Evolutionary conservation across 2,888 invertebrate species (phyloP).

Genomic region (Trachelus stipa): DNA sequence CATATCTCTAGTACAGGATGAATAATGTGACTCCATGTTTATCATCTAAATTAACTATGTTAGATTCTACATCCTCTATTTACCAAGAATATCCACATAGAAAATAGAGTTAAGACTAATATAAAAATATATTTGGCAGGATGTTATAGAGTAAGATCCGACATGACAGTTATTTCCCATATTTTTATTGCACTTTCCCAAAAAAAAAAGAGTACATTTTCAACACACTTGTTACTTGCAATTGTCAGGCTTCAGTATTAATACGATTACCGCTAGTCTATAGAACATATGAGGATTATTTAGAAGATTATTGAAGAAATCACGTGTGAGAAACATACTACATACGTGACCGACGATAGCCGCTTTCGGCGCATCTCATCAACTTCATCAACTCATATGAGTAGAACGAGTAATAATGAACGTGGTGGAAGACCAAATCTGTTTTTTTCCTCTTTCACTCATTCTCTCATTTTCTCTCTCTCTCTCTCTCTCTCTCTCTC

Average conservation of each 20-base stretch:
- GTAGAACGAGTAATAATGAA: not conserved
- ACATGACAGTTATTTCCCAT: conserved; percentile 34
- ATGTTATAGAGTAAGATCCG: not conserved
- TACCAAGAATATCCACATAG: too few species aligned
- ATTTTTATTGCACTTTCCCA: conserved; percentile 63
- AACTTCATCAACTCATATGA: not conserved
- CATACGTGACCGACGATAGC: not conserved
- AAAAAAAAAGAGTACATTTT: conserved; percentile 49
- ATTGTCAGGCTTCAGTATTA: not conserved
- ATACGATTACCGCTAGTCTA: not conserved
- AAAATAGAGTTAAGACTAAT: not conserved
- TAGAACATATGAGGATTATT: not conserved
- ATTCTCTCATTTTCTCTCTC: too few species aligned
- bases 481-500: too few species aligned
- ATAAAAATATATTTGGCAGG: not conserved
- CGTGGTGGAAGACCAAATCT: conserved; percentile 38
- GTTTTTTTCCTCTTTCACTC: too few species aligned
- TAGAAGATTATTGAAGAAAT: not conserved
- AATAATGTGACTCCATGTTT: not conserved
- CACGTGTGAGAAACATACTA: not conserved
- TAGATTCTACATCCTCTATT: too few species aligned
- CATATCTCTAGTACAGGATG: not conserved
- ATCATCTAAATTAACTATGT: too few species aligned
- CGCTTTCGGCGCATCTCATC: not conserved
- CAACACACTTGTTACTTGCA: conserved; percentile 22